Evolutionary conservation across 92 coral and sea anemone species (phyloP), one percentile per base, ranked within the genome.

Genomic region (Galaxea fascicularis): DNA sequence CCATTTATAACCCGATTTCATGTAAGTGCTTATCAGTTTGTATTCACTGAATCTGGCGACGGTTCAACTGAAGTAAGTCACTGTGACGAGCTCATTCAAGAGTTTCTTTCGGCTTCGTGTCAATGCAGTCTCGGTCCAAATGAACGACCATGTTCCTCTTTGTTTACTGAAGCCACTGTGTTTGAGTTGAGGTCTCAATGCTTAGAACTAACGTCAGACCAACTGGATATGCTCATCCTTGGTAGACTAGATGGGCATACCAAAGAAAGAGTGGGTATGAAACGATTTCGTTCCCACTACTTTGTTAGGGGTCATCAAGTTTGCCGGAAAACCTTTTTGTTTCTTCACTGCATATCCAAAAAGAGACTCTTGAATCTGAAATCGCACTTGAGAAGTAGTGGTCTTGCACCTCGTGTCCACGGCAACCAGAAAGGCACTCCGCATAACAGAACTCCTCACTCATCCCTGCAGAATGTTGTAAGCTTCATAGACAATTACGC

Each of bases 301-400:
- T 66, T 66, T 66, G 71, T 66, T 66, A 0, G 71, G 18, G 71
- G 49, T 66, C 71, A 66, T 66, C 71, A 30, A 27, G 71, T 66
- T 66, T 31, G 71, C 71, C 10, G 45, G 65, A 74, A 56, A 27
- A 66, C 71, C 15, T 66, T 66, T 66, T 66, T 66, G 71, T 66
- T 66, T 31, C 71, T 66, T 66, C 71, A 66, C 71, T 66, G 71
- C 71, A 66, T 28, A 66, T 66, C 71, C 71, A 66, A 66, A 66
- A 65, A 60, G 49, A 85, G 89, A 70, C 71, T 86, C 72, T 86
- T 76, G 46, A 86, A 83, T 41, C 79, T 86, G 30, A 67, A 66
- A 11, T 72, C 74, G 14, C 90, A 87, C 76, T 87, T 71, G 35
- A 63, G 78, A 73, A 62, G 75, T 22, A 71, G 80, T 71, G 86